Evolutionary conservation across 2,113 vertebrate species (phyloP).

Genomic region (Sphyrna mokarran): DNA sequence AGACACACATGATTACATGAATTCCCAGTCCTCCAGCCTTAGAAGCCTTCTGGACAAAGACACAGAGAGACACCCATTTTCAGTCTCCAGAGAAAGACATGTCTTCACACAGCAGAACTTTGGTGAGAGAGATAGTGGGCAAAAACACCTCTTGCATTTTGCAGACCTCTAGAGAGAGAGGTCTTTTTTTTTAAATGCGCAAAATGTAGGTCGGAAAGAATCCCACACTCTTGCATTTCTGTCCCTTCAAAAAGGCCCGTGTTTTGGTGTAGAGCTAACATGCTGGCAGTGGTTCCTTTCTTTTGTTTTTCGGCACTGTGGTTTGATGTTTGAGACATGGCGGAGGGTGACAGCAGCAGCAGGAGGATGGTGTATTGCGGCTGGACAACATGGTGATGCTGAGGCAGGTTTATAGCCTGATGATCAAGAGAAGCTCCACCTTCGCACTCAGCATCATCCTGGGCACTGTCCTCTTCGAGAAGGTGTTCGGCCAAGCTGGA

Average conservation of each 20-base stretch:
- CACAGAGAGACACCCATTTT: too few species aligned
- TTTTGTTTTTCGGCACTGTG: not conserved
- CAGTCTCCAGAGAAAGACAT: too few species aligned
- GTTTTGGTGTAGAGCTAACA: not conserved
- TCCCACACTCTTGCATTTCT: not conserved
- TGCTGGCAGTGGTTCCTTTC: not conserved
- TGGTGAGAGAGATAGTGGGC: too few species aligned
- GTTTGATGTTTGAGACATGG: too few species aligned
- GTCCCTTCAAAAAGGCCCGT: too few species aligned
- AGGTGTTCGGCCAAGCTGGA: constrained; percentile 78
- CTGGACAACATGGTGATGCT: constrained; percentile 53
- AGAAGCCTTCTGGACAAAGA: too few species aligned
- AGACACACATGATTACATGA: too few species aligned
- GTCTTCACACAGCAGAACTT: too few species aligned
- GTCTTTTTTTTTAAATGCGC: not conserved
- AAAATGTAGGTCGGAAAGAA: too few species aligned
- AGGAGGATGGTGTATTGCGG: not conserved
- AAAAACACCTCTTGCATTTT: too few species aligned
- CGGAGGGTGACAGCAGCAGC: not conserved
- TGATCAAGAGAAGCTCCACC: constrained; percentile 77
- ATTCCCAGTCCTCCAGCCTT: too few species aligned
- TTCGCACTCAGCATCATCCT: constrained; percentile 74
- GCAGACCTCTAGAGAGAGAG: too few species aligned
- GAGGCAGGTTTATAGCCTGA: constrained; percentile 51
- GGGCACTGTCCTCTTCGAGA: constrained; percentile 78